Conservation (phyloP, 2,797 vertebrate species). For the Rhinophrynus dorsalis region DNA sequence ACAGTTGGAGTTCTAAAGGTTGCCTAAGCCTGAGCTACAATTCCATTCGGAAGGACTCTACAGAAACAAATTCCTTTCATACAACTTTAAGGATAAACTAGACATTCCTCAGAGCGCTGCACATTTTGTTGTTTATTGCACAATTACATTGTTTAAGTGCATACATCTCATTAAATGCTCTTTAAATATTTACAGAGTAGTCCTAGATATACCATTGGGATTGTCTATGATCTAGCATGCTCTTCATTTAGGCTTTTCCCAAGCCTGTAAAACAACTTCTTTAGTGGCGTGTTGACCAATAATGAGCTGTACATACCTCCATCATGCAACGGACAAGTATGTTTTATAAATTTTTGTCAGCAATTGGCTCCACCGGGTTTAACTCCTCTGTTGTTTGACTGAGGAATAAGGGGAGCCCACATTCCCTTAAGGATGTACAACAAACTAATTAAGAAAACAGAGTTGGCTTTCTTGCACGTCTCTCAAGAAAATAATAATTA, state of each 20-base stretch:
- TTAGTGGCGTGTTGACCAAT: conserved; percentile 8
- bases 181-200: conserved; percentile 5
- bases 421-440: not conserved
- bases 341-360: conserved; percentile 8
- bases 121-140: not conserved
- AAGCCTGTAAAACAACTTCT: not conserved
- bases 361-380: conserved; percentile 1
- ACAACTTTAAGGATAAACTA: not conserved
- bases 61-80: too few species aligned
- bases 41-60: too few species aligned
- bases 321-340: not conserved
- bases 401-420: not conserved
- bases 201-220: not conserved
- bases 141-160: not conserved
- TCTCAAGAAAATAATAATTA: conserved; percentile 9
- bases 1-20: too few species aligned
- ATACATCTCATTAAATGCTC: not conserved
- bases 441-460: conserved; percentile 37
- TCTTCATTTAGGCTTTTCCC: not conserved
- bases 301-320: not conserved
- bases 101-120: not conserved
- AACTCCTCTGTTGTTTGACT: conserved; percentile 21
- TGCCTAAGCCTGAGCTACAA: too few species aligned
- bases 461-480: not conserved
- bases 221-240: not conserved